phyloP scores from a whole-genome alignment of 2,113 vertebrate genomes.

The Uria aalge region DNA sequence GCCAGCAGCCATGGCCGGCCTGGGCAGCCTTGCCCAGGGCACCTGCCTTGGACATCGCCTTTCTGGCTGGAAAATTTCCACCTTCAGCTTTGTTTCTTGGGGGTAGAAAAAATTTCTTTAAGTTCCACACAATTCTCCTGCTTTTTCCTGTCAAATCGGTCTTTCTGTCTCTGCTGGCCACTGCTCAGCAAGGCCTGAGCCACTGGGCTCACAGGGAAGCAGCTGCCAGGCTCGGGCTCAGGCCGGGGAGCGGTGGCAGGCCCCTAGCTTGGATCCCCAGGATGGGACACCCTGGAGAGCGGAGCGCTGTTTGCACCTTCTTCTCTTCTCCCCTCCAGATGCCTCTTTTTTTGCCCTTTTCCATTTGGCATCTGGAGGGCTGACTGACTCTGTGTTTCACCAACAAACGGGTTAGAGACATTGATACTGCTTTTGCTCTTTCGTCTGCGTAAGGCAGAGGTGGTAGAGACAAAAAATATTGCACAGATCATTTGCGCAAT shows the following conservation, averaged over 20 bases:
- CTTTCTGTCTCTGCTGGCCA: neutral
- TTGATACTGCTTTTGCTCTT: neutral
- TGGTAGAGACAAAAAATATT: neutral
- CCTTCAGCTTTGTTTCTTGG: neutral
- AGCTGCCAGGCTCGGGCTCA: rapidly evolving
- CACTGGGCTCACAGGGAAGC: no score
- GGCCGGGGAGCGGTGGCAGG: rapidly evolving
- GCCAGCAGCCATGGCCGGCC: neutral
- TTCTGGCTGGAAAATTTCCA: neutral
- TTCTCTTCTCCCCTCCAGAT: neutral
- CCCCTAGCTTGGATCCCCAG: rapidly evolving
- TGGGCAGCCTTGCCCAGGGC: neutral
- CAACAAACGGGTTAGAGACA: rapidly evolving
- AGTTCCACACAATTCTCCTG: neutral
- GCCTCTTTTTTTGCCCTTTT: neutral
- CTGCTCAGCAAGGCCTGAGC: rapidly evolving
- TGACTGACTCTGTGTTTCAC: neutral
- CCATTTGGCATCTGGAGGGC: neutral
- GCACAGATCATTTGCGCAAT: neutral
- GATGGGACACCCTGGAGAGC: neutral
- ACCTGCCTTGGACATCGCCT: rapidly evolving
- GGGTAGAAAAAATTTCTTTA: neutral
- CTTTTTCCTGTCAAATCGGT: neutral
- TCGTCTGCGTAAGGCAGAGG: neutral
- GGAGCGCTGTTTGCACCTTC: neutral